Percentiles rank a stretch among this genome's conserved stretches.
Conservation (phyloP, 2,888 invertebrate species). For the Lacanobia oleracea region DNA sequence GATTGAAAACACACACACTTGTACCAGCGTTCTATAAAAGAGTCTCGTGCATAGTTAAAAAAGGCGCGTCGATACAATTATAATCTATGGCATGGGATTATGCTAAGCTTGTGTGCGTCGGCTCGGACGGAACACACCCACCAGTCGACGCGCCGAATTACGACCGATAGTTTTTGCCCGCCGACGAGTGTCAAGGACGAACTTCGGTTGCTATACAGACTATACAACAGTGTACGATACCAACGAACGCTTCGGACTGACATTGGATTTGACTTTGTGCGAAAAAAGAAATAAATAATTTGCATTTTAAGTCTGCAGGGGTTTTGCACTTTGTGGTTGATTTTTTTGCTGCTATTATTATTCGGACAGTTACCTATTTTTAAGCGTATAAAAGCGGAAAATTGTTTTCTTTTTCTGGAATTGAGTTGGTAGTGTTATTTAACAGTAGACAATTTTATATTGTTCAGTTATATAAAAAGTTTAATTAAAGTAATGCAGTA, state of each 20-base stretch:
- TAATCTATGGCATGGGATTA: slow-evolving; percentile 76
- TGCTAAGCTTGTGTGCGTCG: slow-evolving; percentile 72
- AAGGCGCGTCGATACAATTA: slow-evolving; percentile 61
- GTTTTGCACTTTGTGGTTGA: slow-evolving; percentile 49
- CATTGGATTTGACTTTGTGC: slow-evolving; percentile 67
- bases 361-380: neutral
- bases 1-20: slow-evolving; percentile 44
- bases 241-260: slow-evolving; percentile 61
- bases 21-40: slow-evolving; percentile 41
- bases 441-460: neutral
- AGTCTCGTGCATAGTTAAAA: slow-evolving; percentile 55
- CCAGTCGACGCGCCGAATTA: slow-evolving; percentile 83
- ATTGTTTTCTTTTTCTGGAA: slow-evolving; percentile 20
- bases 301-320: slow-evolving; percentile 60
- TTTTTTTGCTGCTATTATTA: slow-evolving; percentile 22
- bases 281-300: slow-evolving; percentile 61
- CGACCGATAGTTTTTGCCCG: slow-evolving; percentile 87
- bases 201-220: slow-evolving; percentile 78
- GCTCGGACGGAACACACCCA: slow-evolving; percentile 83
- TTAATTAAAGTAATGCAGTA: slow-evolving; percentile 16
- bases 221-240: slow-evolving; percentile 56
- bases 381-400: slow-evolving; percentile 8
- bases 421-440: neutral
- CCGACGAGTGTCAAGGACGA: slow-evolving; percentile 88
- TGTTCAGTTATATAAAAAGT: slow-evolving; percentile 12